A percentile compares a stretch with the other conserved stretches of the same genome.
Evolutionary conservation across 2,888 invertebrate genomes (phyloP).

Genomic region (Limnephilus lunatus): DNA sequence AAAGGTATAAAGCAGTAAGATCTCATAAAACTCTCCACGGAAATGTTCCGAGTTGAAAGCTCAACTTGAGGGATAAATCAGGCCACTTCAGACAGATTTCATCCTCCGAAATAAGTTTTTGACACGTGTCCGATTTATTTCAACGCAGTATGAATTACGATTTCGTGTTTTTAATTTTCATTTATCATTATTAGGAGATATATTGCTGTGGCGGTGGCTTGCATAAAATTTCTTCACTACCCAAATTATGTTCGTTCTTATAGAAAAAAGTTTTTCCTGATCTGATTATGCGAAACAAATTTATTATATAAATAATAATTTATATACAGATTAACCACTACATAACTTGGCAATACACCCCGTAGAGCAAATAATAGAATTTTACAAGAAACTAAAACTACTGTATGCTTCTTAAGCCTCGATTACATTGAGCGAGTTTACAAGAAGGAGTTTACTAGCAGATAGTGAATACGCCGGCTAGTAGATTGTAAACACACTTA

Average conservation of each 20-base stretch:
- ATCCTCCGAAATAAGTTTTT: constrained; percentile 24
- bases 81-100: constrained; percentile 9
- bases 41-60: neutral
- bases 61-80: constrained; percentile 38
- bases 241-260: neutral
- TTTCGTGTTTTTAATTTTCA: constrained; percentile 39
- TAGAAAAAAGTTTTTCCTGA: too few relatives aligned
- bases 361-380: too few relatives aligned
- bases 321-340: too few relatives aligned
- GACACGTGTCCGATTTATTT: constrained; percentile 42
- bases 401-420: too few relatives aligned
- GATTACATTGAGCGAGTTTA: too few relatives aligned
- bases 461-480: too few relatives aligned
- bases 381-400: too few relatives aligned
- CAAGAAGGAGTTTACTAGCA: too few relatives aligned
- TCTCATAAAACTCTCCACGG: neutral
- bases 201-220: neutral
- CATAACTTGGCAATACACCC: too few relatives aligned
- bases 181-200: constrained; percentile 20
- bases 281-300: too few relatives aligned
- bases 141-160: constrained; percentile 41
- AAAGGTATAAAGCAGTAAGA: neutral
- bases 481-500: too few relatives aligned
- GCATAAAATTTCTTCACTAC: neutral
- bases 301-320: too few relatives aligned